These are phyloP conservation scores for Riparia riparia DNA, from an alignment of 2,113 vertebrate species.

Conservation along the genomic window DNA sequence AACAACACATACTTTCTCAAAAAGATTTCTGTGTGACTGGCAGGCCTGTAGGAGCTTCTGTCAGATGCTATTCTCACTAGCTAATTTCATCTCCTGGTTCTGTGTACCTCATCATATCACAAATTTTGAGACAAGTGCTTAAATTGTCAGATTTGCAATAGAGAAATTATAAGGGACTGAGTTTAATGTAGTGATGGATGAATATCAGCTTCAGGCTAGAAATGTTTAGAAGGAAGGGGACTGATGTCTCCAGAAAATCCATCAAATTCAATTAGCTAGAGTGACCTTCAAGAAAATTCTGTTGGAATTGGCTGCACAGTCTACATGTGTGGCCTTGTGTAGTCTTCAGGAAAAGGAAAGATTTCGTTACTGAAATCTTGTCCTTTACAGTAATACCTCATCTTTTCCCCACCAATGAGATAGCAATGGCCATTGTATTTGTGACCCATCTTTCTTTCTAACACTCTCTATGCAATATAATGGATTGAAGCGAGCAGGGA, in stretches of 20 bases:
- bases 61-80: neutral
- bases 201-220: neutral
- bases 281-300: neutral
- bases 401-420: neutral
- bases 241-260: neutral
- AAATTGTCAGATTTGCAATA: neutral
- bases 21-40: neutral
- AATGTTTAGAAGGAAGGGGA: neutral
- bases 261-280: neutral
- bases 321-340: neutral
- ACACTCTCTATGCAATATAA: neutral
- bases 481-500: neutral
- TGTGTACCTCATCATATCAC: neutral
- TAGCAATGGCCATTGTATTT: neutral
- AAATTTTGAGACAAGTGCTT: neutral
- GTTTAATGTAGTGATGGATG: neutral
- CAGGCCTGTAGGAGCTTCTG: neutral
- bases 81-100: constrained; percentile 3
- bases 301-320: neutral
- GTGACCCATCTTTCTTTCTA: neutral
- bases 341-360: neutral
- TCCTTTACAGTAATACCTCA: neutral
- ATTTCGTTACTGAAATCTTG: neutral
- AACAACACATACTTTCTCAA: neutral
- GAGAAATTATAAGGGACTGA: neutral